A percentile compares a stretch with the other conserved stretches of the same genome.
phyloP scores from a whole-genome alignment of 2,797 vertebrate species.

The Cygnus olor region DNA sequence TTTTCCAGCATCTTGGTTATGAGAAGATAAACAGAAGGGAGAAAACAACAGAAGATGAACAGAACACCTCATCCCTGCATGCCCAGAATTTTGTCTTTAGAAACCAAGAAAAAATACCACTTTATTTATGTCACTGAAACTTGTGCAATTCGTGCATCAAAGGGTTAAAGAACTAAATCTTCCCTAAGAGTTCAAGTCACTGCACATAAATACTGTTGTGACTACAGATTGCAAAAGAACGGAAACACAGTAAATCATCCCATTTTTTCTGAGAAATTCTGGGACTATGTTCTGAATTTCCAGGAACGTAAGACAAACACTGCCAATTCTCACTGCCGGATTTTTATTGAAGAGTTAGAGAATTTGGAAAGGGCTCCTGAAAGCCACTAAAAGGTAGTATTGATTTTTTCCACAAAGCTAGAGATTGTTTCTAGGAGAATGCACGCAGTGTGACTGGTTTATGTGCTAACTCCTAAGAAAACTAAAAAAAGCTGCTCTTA shows the following conservation, averaged over 20 bases:
- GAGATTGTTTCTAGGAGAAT: constrained; percentile 38
- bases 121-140: neutral
- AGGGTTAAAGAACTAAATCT: constrained; percentile 65
- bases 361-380: constrained; percentile 65
- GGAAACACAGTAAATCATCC: constrained; percentile 89
- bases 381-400: constrained; percentile 47
- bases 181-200: constrained; percentile 68
- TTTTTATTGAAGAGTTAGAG: constrained; percentile 69
- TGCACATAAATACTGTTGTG: constrained; percentile 70
- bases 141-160: neutral
- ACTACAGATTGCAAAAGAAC: constrained; percentile 81
- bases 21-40: neutral
- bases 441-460: neutral
- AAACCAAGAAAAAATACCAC: neutral
- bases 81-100: neutral
- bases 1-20: neutral
- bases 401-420: constrained; percentile 42
- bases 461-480: constrained; percentile 8
- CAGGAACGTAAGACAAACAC: constrained; percentile 84
- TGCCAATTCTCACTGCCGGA: constrained; percentile 82
- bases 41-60: neutral
- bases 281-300: constrained; percentile 89
- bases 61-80: neutral
- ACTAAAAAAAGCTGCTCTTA: neutral
- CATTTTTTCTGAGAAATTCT: constrained; percentile 93